Conservation (phyloP, 2,113 vertebrate genomes). For the Potamarius usumacintae region DNA sequence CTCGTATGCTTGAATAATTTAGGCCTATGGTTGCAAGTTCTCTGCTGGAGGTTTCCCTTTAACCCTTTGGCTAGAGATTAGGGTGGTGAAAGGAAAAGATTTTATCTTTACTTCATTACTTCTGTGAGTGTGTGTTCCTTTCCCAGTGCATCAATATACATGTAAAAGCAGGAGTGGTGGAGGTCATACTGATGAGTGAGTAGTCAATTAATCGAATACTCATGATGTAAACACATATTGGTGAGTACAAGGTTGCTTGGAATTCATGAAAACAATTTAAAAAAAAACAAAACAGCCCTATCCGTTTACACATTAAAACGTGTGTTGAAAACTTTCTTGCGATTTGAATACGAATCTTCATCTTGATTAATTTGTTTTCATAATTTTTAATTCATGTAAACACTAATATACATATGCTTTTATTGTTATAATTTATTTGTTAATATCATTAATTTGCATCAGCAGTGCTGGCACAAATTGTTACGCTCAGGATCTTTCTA, state of each 20-base stretch:
- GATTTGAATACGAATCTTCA: no score
- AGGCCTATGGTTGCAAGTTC: background rate
- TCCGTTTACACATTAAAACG: background rate
- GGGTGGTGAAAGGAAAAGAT: background rate
- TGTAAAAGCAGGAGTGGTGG: background rate
- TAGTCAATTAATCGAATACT: background rate
- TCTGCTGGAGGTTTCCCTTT: conserved; percentile 10
- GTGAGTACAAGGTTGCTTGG: background rate
- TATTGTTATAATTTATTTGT: no score
- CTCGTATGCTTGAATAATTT: background rate
- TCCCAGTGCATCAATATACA: background rate
- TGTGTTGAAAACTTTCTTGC: background rate
- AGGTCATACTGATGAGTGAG: background rate
- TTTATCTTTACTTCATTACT: background rate
- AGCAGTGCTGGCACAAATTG: no score
- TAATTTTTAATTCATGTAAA: no score
- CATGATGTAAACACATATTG: background rate
- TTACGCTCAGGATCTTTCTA: no score
- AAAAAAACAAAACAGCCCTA: background rate
- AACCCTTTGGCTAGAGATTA: background rate
- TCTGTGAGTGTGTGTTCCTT: background rate
- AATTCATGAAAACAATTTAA: background rate
- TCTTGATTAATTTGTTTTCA: no score
- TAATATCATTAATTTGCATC: no score
- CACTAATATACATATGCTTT: no score